phyloP scores from a whole-genome alignment of 2,113 vertebrate species.

The Anarhynchus alexandrinus region DNA sequence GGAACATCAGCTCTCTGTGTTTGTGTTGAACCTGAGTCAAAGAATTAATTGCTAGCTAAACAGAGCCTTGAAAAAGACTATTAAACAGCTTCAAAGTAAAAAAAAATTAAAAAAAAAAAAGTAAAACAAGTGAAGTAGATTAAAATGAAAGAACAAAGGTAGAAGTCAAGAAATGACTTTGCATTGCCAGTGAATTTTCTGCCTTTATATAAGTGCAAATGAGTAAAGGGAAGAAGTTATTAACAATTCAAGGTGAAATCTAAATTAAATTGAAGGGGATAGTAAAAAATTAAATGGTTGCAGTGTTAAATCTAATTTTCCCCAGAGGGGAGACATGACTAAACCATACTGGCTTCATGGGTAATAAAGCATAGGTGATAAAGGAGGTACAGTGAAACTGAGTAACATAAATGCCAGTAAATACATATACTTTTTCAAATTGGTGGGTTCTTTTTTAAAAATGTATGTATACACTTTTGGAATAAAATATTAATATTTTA shows the following conservation, averaged over 20 bases:
- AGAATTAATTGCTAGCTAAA: neutral
- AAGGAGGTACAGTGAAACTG: neutral
- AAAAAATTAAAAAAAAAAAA: neutral
- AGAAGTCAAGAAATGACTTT: neutral
- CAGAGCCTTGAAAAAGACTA: neutral
- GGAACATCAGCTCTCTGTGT: neutral
- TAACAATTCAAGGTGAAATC: slow-evolving; percentile 8
- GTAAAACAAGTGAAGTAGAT: neutral
- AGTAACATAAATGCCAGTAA: neutral
- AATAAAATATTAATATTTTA: neutral
- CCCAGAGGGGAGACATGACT: neutral
- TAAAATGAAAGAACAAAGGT: neutral
- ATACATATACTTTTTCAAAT: neutral
- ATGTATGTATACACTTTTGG: neutral
- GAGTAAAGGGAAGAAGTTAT: neutral
- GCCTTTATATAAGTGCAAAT: neutral
- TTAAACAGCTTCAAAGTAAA: neutral
- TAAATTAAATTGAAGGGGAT: neutral
- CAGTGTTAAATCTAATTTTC: neutral
- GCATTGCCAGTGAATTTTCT: neutral
- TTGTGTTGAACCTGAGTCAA: neutral
- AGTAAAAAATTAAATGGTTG: neutral
- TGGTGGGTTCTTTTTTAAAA: neutral
- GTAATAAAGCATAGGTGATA: neutral
- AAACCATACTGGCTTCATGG: neutral